Base-by-base conservation (phyloP, 2,113 vertebrate genomes). In the Clinocottus analis region DNA sequence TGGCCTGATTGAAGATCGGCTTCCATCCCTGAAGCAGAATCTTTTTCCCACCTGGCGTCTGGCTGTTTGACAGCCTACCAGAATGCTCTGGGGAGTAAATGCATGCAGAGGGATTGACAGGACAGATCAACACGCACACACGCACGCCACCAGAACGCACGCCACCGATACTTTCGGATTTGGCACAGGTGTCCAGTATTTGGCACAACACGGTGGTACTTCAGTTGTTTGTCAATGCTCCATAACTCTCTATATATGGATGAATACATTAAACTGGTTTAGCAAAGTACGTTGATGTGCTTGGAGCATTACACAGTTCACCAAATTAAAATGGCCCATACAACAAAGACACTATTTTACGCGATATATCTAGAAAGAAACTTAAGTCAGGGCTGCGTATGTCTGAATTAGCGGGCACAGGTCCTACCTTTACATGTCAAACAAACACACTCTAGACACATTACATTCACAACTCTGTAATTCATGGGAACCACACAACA, bases 1-100 rank as follows among this genome's bases (percentile, higher is more conserved):
- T 91, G 90, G 86, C 74, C 85, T 90, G 92, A 93, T 90, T 92
- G 85, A 81, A 89, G 90, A 82, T 91, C 79, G 27, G 59, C 89
- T 91, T 92, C 79, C 73, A 84, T 72, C 78, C 89, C 86, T 59
- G 63, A 75, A 85, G 92, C 84, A 39, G 72, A 88, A 87, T 85
- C 80, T 43, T 47, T 80, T 79, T 75, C 85, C 84, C 87, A 91
- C 92, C 89, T 92, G 91, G 89, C 89, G 80, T 82, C 84, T 82
- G 82, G 72, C 43, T 27, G 70, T 80, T 82, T 86, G 85, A 87
- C 79, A 84, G 80, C 55, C 86, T 49, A 75, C 75, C 75, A 53
- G 35, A 81, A 45, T 10, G 12, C 89, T 85, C 89, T 33, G 71
- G 87, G 86, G 92, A 88, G 73, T 53, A 29, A 51, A 77, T 37